phyloP scores from a whole-genome alignment of 2,113 vertebrate species.

The Spea bombifrons region DNA sequence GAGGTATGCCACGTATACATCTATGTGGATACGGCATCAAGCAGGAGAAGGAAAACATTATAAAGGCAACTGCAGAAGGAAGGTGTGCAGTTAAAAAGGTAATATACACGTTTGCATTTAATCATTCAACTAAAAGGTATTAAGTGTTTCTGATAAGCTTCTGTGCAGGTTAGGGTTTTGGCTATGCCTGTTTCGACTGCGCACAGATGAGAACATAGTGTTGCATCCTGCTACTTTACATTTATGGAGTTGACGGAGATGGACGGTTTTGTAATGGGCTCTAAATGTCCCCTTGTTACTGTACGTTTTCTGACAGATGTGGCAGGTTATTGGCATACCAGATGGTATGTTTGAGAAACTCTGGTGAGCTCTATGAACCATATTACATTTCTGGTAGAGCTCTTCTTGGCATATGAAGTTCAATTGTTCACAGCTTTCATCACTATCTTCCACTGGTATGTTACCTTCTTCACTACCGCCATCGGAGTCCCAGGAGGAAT shows the following conservation, averaged over 20 bases:
- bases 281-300: conserved; percentile 96
- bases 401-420: conserved; percentile 63
- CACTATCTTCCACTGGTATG: conserved; percentile 78
- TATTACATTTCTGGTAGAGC: conserved; percentile 61
- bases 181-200: conserved; percentile 93
- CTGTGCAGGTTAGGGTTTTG: conserved; percentile 96
- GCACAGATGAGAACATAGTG: conserved; percentile 91
- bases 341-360: conserved; percentile 64
- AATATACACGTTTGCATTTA: no score
- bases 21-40: no score
- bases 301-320: conserved; percentile 92
- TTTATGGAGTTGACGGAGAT: conserved; percentile 90
- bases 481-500: conserved; percentile 89
- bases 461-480: conserved; percentile 81
- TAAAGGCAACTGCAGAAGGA: no score
- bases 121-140: conserved; percentile 54
- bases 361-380: conserved; percentile 67
- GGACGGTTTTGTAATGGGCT: conserved; percentile 96
- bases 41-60: no score
- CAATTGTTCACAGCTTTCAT: conserved; percentile 80
- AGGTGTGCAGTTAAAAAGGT: no score
- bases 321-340: conserved; percentile 85
- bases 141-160: conserved; percentile 70
- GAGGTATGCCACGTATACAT: no score
- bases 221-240: conserved; percentile 92